Conservation (phyloP, 2,888 invertebrate species). For the Agrochola macilenta region DNA sequence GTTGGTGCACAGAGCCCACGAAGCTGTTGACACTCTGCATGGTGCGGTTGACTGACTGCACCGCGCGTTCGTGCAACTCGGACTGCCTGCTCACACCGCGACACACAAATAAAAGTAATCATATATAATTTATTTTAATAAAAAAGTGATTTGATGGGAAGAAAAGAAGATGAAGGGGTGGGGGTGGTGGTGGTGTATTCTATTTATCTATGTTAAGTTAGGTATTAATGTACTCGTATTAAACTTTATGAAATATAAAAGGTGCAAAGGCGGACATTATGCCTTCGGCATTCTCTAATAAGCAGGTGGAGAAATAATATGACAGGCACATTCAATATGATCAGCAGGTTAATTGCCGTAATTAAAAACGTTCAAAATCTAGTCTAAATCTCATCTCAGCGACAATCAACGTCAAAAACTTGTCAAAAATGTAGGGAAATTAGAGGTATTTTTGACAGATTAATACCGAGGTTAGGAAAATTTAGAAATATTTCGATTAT, state of each 20-base stretch:
- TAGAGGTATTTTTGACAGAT: not conserved
- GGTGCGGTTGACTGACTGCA: constrained; percentile 75
- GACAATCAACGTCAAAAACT: not conserved
- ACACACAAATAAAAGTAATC: constrained; percentile 55
- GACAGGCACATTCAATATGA: not conserved
- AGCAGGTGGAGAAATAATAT: not conserved
- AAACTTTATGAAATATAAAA: not conserved
- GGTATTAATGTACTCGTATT: not conserved
- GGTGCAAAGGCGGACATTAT: not conserved
- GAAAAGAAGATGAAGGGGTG: not conserved
- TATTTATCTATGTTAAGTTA: not conserved
- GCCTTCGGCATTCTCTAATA: not conserved
- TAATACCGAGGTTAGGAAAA: not conserved
- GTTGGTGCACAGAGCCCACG: constrained; percentile 81
- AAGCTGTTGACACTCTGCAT: constrained; percentile 82
- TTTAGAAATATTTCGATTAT: too few species aligned
- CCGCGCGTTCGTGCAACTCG: constrained; percentile 81
- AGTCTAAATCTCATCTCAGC: not conserved
- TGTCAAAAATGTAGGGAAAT: not conserved
- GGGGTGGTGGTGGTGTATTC: too few species aligned
- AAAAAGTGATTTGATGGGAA: not conserved
- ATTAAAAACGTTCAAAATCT: not conserved
- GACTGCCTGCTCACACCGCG: constrained; percentile 80
- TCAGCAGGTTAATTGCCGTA: not conserved
- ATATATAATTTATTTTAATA: not conserved